Conservation (phyloP, 2,113 vertebrate genomes). For the rat (Rattus norvegicus) region DNA sequence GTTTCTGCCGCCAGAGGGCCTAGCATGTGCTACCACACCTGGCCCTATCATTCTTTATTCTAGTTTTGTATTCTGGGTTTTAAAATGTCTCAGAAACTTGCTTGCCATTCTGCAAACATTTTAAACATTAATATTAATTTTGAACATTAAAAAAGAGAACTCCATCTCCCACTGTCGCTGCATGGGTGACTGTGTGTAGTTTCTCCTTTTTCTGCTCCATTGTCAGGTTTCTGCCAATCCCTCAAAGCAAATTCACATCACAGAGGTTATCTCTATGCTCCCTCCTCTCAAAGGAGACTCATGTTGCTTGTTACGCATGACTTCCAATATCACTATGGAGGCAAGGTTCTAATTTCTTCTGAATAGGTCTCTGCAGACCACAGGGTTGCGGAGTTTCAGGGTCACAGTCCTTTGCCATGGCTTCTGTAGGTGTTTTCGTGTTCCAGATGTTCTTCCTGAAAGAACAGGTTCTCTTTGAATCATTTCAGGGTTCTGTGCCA, state of each 20-base stretch:
- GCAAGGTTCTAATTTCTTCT: background rate
- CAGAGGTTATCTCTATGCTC: background rate
- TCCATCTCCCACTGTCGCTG: background rate
- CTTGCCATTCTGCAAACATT: background rate
- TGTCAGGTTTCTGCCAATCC: accelerated
- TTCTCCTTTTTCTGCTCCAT: background rate
- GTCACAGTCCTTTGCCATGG: background rate
- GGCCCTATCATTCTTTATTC: background rate
- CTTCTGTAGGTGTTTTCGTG: background rate
- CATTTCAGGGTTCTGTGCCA: background rate
- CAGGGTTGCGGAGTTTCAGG: background rate
- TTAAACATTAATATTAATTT: background rate
- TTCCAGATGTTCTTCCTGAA: background rate
- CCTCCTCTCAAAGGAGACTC: too few species aligned
- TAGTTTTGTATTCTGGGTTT: background rate
- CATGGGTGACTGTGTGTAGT: background rate
- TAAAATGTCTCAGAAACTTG: background rate
- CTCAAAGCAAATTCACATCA: accelerated
- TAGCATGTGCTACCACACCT: background rate
- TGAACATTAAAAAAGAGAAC: background rate
- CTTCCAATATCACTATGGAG: background rate
- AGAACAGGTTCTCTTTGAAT: background rate
- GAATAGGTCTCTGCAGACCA: background rate
- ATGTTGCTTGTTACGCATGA: background rate
- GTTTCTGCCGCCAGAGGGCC: background rate